A percentile compares a stretch with the other conserved stretches of the same genome.
phyloP scores from a whole-genome alignment of 2,797 vertebrate species.

The Xenentodon cancila region DNA sequence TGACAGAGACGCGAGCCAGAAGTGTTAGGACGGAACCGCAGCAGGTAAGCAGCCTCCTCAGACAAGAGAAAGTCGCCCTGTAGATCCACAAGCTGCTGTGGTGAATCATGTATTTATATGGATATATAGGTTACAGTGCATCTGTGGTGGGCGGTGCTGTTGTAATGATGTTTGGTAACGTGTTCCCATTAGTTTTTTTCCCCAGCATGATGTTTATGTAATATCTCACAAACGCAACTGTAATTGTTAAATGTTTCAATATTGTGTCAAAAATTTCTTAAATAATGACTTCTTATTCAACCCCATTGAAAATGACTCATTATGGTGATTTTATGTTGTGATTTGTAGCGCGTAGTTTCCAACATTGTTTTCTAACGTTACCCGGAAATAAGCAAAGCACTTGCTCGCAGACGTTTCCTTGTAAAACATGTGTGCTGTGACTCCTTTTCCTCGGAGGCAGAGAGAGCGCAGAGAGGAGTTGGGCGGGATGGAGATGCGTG shows the following conservation, averaged over 20 bases:
- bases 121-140: constrained; percentile 15
- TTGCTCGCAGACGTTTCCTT: constrained; percentile 31
- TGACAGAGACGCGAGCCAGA: neutral
- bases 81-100: neutral
- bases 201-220: neutral
- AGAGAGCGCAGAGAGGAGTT: constrained; percentile 24
- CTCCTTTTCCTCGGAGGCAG: constrained; percentile 19
- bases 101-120: constrained; percentile 1
- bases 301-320: constrained; percentile 5
- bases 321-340: constrained; percentile 10
- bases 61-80: constrained; percentile 5
- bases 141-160: constrained; percentile 2
- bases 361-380: constrained; percentile 12
- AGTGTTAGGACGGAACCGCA: constrained; percentile 12
- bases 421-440: constrained; percentile 23
- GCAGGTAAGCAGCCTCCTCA: constrained; percentile 35
- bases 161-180: constrained; percentile 1
- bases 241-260: neutral
- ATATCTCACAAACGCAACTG: neutral
- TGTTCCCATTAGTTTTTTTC: neutral
- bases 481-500: constrained; percentile 61
- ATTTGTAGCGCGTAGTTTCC: constrained; percentile 45
- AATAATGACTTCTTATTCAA: neutral
- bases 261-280: neutral
- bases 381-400: constrained; percentile 52